Evolutionary conservation across 2,113 vertebrate genomes (phyloP).

Genomic region (Panthera uncia): DNA sequence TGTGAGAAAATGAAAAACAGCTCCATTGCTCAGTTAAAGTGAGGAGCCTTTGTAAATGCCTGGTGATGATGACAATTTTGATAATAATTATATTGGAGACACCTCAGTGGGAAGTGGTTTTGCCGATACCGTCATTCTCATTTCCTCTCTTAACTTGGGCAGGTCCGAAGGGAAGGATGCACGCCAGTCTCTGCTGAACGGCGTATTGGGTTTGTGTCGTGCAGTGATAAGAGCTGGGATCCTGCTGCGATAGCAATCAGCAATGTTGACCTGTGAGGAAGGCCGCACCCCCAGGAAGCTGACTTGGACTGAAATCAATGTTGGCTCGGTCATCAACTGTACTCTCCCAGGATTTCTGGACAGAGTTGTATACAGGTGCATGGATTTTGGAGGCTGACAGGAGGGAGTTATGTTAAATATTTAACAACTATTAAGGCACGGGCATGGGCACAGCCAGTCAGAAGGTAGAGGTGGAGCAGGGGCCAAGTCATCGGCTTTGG

Average conservation of each 20-base stretch:
- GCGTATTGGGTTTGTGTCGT: background rate
- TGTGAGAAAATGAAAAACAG: background rate
- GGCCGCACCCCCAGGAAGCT: background rate
- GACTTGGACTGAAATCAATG: background rate
- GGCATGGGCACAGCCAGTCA: background rate
- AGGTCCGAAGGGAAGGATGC: background rate
- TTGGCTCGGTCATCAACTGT: background rate
- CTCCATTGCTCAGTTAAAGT: background rate
- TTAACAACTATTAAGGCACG: background rate
- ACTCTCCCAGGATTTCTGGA: background rate
- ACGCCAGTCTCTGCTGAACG: accelerated
- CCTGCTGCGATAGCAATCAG: accelerated
- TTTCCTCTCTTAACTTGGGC: background rate
- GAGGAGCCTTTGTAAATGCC: background rate
- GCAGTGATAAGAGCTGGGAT: background rate
- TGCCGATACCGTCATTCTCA: background rate
- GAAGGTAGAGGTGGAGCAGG: background rate
- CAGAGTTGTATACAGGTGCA: too few species aligned
- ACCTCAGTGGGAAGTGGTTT: background rate
- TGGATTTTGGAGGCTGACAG: background rate
- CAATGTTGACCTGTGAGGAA: background rate
- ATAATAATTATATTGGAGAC: background rate
- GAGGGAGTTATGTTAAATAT: background rate
- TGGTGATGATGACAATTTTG: background rate
- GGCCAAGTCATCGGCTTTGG: background rate